Percentiles rank a stretch among this genome's conserved stretches.
Conservation (phyloP, 2,113 vertebrate species). For the Bostrychus sinensis region DNA sequence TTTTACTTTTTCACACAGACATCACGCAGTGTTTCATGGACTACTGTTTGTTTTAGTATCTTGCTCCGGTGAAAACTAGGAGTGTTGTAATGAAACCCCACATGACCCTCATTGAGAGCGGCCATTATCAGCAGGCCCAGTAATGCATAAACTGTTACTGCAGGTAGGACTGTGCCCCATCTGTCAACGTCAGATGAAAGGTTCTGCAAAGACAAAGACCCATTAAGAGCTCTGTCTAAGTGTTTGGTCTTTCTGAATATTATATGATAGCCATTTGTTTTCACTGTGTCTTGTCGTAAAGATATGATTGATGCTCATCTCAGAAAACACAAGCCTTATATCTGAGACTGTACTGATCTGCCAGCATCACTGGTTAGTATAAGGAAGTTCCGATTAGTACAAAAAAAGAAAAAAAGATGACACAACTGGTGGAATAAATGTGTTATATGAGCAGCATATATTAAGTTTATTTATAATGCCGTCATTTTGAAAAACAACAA, state of each 20-base stretch:
- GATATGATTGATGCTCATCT: constrained; percentile 45
- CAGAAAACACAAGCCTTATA: constrained; percentile 31
- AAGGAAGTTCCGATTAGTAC: constrained; percentile 14
- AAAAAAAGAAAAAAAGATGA: neutral
- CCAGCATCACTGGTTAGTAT: constrained; percentile 21
- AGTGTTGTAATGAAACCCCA: constrained; percentile 5
- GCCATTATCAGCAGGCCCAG: constrained; percentile 52
- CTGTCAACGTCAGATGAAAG: constrained; percentile 67
- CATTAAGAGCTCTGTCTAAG: constrained; percentile 69
- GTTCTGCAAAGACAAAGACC: constrained; percentile 56
- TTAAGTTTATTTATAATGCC: no score
- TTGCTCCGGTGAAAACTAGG: neutral
- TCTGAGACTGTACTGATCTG: neutral
- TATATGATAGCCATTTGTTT: constrained; percentile 70
- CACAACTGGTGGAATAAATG: no score
- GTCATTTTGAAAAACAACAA: no score
- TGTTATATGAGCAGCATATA: no score
- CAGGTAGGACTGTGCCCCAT: constrained; percentile 63
- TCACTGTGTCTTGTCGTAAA: constrained; percentile 36
- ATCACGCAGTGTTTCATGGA: neutral
- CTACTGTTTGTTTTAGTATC: no score
- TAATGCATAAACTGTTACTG: constrained; percentile 58
- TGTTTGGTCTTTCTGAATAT: constrained; percentile 70
- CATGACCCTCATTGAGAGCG: constrained; percentile 55
- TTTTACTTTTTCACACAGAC: no score